Evolutionary conservation across 2,113 vertebrate species (phyloP).

Genomic region (Laterallus jamaicensis): DNA sequence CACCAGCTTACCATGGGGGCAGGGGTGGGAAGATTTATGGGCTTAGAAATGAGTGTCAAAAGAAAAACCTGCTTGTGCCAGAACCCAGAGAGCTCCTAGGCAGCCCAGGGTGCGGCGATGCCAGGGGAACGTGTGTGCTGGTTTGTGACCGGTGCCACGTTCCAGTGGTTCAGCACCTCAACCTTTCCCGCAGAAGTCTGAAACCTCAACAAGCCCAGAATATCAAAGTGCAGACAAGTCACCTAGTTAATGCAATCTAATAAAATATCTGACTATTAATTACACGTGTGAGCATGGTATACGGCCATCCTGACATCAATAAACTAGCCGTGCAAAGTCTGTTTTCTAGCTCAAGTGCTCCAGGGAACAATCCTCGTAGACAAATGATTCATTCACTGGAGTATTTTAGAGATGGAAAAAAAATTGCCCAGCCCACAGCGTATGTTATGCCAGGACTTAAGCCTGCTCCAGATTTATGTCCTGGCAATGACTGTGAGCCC

Average conservation of each 20-base stretch:
- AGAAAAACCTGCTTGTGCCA: background rate
- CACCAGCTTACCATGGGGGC: background rate
- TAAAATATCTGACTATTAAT: slow-evolving; percentile 50
- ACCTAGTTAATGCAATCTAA: slow-evolving; percentile 32
- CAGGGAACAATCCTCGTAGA: slow-evolving; percentile 39
- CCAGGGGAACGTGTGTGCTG: background rate
- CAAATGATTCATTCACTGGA: slow-evolving; percentile 15
- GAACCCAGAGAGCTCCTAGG: background rate
- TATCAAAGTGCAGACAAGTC: slow-evolving; percentile 47
- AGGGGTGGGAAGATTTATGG: background rate
- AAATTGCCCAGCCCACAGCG: background rate
- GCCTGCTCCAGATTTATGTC: background rate
- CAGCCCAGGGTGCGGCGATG: background rate
- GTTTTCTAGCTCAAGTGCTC: slow-evolving; percentile 42
- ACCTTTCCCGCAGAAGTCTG: background rate
- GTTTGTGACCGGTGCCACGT: background rate
- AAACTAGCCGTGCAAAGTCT: slow-evolving; percentile 28
- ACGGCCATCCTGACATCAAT: background rate
- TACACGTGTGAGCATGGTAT: background rate
- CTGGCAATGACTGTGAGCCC: background rate
- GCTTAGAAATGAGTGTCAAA: background rate
- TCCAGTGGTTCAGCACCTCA: background rate
- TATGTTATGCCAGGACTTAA: background rate
- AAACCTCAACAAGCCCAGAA: background rate
- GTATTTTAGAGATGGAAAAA: slow-evolving; percentile 21